Base-by-base conservation (phyloP, 2,113 vertebrate species). In the Emydocephalus ijimae region DNA sequence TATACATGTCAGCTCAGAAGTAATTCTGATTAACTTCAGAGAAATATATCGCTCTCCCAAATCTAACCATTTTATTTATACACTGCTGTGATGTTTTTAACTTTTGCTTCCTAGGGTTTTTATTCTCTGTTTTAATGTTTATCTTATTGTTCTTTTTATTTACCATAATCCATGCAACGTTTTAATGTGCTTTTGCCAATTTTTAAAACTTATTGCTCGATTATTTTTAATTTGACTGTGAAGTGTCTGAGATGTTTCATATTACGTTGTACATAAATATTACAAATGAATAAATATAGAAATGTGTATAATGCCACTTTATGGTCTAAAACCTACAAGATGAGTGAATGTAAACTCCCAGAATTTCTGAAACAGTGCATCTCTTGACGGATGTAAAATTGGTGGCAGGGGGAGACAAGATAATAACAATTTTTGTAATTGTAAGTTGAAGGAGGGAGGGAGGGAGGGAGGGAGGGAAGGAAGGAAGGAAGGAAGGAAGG, bases 381-480 rank as follows among this genome's bases (percentile, higher is more conserved):
- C 64, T 74, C 12, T 74, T 74, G 64, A 74, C 4, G 1, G 64
- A 34, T 74, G 59, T 34, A 74, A 74, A 74, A 74, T 15, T 6
- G n/a, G 64, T 18, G 14, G 14, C 14, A 5, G n/a, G 5, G 2
- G n/a, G 29, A 29, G 64, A 74, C 2, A 34, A 34, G 64, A n/a
- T 69, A 69, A 34, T 34, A 34, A 34, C 48, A 9, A 50, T 18
- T 15, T 14, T 34, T 74, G n/a, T 14, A 74, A 34, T 74, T 69
- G 14, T 69, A 69, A 69, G 2, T n/a, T 34, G n/a, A 69, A 14
- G 64, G 6, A 64, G 26, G 24, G 59, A 29, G 3, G 3, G 26
- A 12, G 3, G 3, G 12, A 69, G 1, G 9, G 10, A 64, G 1
- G 0, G 56, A 59, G 6, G 0, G 1, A 23, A 7, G 0, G 8